Percentiles rank a stretch among this genome's conserved stretches.
phyloP scores from a whole-genome alignment of 2,113 vertebrate genomes.

The Candoia aspera region DNA sequence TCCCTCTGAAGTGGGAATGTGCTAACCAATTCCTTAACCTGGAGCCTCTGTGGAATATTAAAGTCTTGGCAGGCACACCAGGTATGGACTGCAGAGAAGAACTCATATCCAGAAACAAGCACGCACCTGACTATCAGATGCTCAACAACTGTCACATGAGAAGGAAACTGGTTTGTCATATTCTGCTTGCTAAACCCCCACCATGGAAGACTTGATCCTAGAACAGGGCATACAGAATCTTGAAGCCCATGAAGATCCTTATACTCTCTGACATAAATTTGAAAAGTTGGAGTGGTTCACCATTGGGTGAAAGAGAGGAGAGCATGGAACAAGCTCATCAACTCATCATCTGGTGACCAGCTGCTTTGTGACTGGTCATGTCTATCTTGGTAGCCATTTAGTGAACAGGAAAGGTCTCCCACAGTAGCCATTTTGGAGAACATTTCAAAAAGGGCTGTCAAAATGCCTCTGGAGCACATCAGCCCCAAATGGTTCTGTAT shows the following conservation, averaged over 20 bases:
- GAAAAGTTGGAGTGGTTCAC: background rate
- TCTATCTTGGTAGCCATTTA: background rate
- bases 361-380: background rate
- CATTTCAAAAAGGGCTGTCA: no score
- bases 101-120: background rate
- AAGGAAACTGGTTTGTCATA: background rate
- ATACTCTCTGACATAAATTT: background rate
- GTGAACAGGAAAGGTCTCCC: background rate
- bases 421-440: background rate
- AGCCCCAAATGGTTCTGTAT: no score
- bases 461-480: no score
- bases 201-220: background rate
- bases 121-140: background rate
- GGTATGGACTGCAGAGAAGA: background rate
- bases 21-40: slow-evolving; percentile 43
- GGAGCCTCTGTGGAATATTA: slow-evolving; percentile 23
- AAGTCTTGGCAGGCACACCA: slow-evolving; percentile 41
- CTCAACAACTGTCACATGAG: background rate
- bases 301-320: background rate
- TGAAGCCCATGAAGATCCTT: background rate
- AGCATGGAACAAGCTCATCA: background rate
- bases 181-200: background rate
- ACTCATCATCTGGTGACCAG: background rate
- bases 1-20: slow-evolving; percentile 30
- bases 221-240: background rate